These are phyloP conservation scores for Orthosia cruda DNA, from an alignment of 2,888 invertebrate species.

Conservation along the genomic window DNA sequence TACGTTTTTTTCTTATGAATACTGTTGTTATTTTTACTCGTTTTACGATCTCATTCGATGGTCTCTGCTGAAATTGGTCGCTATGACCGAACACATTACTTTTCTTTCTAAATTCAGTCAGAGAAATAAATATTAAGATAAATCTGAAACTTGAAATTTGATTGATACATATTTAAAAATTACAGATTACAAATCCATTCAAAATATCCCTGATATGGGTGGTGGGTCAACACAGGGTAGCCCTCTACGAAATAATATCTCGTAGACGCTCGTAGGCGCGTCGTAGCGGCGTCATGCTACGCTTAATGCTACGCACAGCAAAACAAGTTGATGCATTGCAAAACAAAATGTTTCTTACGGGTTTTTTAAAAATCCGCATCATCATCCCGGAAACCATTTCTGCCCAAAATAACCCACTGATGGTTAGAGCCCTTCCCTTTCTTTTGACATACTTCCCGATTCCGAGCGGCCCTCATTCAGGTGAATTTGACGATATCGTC, in stretches of 20 bases:
- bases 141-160: no score
- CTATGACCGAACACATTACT: background rate
- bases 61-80: background rate
- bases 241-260: background rate
- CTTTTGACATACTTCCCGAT: no score
- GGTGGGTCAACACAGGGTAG: background rate
- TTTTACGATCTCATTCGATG: background rate
- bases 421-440: no score
- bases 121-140: no score
- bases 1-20: background rate
- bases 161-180: no score
- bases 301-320: background rate
- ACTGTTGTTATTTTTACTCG: background rate
- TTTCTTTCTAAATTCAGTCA: background rate
- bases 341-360: background rate
- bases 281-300: conserved; percentile 1
- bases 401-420: no score
- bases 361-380: background rate
- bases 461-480: no score
- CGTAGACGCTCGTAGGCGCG: background rate
- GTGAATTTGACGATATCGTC: no score
- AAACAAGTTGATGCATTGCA: no score
- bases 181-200: no score
- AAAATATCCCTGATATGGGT: background rate
- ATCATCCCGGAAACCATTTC: no score